phyloP scores from a whole-genome alignment of 2,113 vertebrate species.

The Ochotona princeps region DNA sequence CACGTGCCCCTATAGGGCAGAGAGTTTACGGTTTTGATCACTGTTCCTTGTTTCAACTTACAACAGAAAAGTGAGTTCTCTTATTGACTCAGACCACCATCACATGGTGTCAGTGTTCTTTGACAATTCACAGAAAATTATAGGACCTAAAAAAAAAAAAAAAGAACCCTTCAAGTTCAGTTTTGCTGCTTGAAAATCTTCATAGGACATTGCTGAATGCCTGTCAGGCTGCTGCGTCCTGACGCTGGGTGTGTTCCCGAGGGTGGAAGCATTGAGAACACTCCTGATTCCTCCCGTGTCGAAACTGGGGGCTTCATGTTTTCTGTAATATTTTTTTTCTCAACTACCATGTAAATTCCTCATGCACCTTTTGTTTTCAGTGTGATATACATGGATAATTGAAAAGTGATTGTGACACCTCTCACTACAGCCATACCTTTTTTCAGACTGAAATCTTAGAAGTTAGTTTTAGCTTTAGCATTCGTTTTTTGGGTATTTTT shows the following conservation, averaged over 20 bases:
- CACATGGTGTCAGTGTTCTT: not conserved
- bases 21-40: not conserved
- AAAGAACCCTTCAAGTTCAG: not conserved
- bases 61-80: not conserved
- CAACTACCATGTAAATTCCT: not conserved
- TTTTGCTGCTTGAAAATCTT: too few species aligned
- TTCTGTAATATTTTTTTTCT: not conserved
- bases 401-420: not conserved
- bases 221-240: too few species aligned
- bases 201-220: too few species aligned
- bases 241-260: too few species aligned
- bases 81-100: not conserved
- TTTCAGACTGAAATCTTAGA: not conserved
- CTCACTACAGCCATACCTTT: not conserved
- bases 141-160: not conserved
- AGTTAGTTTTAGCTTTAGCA: not conserved
- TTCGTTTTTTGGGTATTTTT: not conserved
- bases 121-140: conserved; percentile 7
- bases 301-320: not conserved
- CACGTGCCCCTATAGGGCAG: too few species aligned
- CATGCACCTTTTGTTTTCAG: not conserved
- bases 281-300: not conserved
- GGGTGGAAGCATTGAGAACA: not conserved
- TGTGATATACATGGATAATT: not conserved
- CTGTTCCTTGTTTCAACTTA: not conserved